Base-by-base conservation (phyloP, 2,797 vertebrate genomes). In the Mus caroli region DNA sequence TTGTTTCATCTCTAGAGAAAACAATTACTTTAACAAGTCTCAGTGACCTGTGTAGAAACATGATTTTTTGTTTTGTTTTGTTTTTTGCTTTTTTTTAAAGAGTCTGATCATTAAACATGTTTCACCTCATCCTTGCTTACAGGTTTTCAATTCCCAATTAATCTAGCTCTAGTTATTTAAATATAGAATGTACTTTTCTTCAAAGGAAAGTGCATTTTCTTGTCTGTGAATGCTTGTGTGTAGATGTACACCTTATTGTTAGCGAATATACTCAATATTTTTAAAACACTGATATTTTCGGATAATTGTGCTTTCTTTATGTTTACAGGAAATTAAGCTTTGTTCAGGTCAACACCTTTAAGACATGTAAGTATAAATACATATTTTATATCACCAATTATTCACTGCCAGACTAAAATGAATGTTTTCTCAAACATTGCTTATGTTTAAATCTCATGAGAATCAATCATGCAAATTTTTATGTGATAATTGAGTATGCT, bases 371-470 rank as follows among this genome's bases (percentile, higher is more conserved):
- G 62, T 1, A 64, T 2, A 85, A 14, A 56, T 2, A 54, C 6
- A 31, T 3, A 34, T 71, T 79, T 37, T 64, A 46, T 67, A 7
- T 12, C 8, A 34, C 2, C 46, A 2, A 60, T 54, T 7, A 58
- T 22, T 90, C 24, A 58, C 56, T 93, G 56, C 50, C 2, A 91
- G 92, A 75, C n/a, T 88, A 56, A 85, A 26, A 85, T 46, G 24
- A 50, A 17, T 40, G 7, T 60, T 87, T 79, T 15, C 13, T 91
- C 69, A 83, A 95, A 71, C 15, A 80, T 58, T 22, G 91, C 86
- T 92, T 82, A 54, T 95, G 75, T 13, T 89, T 50, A 92, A 94
- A 91, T 90, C n/a, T 10, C 28, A 26, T 64, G 54, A 93, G 14
- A 79, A 10, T 50, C 37, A 85, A 78, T 40, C 82, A 62, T 92